phyloP scores from a whole-genome alignment of 1,140 invertebrate species.

The Ceratina japonica region DNA sequence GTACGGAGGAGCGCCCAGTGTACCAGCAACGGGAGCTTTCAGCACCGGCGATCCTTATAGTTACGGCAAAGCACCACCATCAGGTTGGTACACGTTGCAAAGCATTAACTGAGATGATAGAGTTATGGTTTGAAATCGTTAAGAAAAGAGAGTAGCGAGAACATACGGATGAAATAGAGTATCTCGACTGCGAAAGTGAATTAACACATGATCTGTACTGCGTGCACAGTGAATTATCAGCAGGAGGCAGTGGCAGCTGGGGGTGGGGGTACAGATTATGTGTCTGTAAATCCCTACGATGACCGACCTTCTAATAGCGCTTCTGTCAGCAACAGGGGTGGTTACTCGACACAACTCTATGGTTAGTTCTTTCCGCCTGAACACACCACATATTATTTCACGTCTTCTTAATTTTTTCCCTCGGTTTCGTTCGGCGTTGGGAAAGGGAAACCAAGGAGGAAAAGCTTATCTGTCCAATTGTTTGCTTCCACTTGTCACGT shows the following conservation, averaged over 20 bases:
- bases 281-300: conserved; percentile 67
- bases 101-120: not conserved
- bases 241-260: conserved; percentile 70
- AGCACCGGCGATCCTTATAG: conserved; percentile 74
- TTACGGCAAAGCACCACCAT: conserved; percentile 76
- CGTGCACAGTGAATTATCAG: conserved; percentile 71
- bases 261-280: conserved; percentile 66
- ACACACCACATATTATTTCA: conserved; percentile 31
- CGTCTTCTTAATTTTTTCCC: conserved; percentile 16
- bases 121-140: not conserved
- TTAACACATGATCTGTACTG: conserved; percentile 57
- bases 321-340: conserved; percentile 68
- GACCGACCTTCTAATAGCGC: conserved; percentile 71
- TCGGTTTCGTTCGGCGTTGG: not conserved
- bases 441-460: not conserved
- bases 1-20: conserved; percentile 73
- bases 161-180: not conserved
- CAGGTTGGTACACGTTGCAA: conserved; percentile 65
- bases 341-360: conserved; percentile 72
- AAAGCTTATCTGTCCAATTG: conserved; percentile 1
- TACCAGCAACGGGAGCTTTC: conserved; percentile 70
- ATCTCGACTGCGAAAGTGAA: not conserved
- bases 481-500: conserved; percentile 6
- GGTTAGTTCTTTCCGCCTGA: conserved; percentile 68
- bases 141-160: no score